These are phyloP conservation scores for Elmis aenea DNA, from an alignment of 2,888 invertebrate species.

Conservation along the genomic window DNA sequence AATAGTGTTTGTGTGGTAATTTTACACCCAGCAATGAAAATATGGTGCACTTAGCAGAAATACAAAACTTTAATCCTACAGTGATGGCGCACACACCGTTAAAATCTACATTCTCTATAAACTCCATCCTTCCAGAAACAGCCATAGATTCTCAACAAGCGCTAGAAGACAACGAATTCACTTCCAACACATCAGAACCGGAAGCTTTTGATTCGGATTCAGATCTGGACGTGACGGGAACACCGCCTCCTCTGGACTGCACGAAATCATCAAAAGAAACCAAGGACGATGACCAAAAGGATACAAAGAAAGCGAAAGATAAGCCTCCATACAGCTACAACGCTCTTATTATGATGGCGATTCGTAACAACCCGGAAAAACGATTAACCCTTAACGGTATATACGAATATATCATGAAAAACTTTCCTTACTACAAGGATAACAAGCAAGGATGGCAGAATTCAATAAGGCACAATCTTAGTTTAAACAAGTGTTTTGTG, in stretches of 20 bases:
- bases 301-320: constrained; percentile 72
- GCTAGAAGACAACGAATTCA: constrained; percentile 30
- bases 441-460: constrained; percentile 99
- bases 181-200: constrained; percentile 27
- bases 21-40: constrained; percentile 25
- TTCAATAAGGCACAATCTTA: constrained; percentile 94
- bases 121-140: constrained; percentile 72
- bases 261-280: constrained; percentile 46
- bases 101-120: constrained; percentile 77
- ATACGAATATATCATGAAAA: constrained; percentile 97
- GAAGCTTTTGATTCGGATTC: constrained; percentile 61
- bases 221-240: constrained; percentile 68
- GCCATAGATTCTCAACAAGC: constrained; percentile 27
- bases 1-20: not conserved
- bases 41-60: constrained; percentile 26
- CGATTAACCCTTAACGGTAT: constrained; percentile 92
- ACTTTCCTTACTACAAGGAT: constrained; percentile 96
- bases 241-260: constrained; percentile 69
- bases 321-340: constrained; percentile 99
- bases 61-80: constrained; percentile 11
- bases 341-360: constrained; percentile 99
- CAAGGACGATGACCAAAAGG: constrained; percentile 26
- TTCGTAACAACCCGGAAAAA: constrained; percentile 86
- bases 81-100: constrained; percentile 54
- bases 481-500: constrained; percentile 97